Evolutionary conservation across 2,888 invertebrate species (phyloP).

Genomic region (Tetranychus truncatus): DNA sequence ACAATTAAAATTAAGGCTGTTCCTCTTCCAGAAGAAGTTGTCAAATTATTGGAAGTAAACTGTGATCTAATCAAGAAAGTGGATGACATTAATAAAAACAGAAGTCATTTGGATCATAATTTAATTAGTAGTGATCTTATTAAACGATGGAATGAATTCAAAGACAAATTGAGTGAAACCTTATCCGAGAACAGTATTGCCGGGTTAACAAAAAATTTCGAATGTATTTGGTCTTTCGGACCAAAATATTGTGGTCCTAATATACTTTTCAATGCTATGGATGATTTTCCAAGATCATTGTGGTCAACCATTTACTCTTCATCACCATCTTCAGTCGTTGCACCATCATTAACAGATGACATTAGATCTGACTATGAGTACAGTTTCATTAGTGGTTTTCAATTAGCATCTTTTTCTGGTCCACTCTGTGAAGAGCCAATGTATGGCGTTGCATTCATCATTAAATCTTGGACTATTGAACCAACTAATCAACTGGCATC

Average conservation of each 20-base stretch:
- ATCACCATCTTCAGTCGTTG: neutral
- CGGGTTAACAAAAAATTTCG: slow-evolving; percentile 38
- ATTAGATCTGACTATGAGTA: slow-evolving; percentile 39
- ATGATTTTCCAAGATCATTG: slow-evolving; percentile 42
- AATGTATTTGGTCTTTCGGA: slow-evolving; percentile 74
- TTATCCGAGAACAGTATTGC: slow-evolving; percentile 40
- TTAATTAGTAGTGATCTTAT: slow-evolving; percentile 21
- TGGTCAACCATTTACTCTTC: neutral
- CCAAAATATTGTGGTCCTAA: slow-evolving; percentile 75
- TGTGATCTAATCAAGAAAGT: slow-evolving; percentile 45
- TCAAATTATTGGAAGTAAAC: slow-evolving; percentile 51
- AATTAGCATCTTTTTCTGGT: slow-evolving; percentile 66
- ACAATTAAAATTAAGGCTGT: slow-evolving; percentile 53
- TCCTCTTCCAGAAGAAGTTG: slow-evolving; percentile 53
- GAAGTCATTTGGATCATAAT: neutral
- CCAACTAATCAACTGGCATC: neutral
- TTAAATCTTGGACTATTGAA: slow-evolving; percentile 55
- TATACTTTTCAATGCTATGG: slow-evolving; percentile 60
- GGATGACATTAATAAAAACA: slow-evolving; percentile 29
- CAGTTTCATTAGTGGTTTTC: slow-evolving; percentile 60
- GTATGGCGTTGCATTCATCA: slow-evolving; percentile 76
- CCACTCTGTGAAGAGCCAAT: slow-evolving; percentile 93
- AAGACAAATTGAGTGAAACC: slow-evolving; percentile 28
- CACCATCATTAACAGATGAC: slow-evolving; percentile 7
- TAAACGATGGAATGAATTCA: slow-evolving; percentile 27